A percentile compares a stretch with the other conserved stretches of the same genome.
Conservation (phyloP, 2,113 vertebrate genomes). For the Lepus europaeus region DNA sequence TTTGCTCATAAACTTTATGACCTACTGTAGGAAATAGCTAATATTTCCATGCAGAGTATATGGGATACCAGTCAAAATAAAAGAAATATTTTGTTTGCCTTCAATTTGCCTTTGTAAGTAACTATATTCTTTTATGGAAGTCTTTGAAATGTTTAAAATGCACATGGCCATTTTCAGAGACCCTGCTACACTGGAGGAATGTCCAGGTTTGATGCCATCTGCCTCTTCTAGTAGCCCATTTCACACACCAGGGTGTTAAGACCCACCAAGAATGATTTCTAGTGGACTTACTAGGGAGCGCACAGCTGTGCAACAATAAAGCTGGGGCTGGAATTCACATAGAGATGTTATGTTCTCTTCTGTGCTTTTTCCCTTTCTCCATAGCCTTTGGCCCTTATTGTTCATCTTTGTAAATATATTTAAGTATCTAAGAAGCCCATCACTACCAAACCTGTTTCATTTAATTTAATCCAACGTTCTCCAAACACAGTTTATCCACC, state of each 20-base stretch:
- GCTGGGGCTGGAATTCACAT: not conserved
- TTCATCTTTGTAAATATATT: slow-evolving; percentile 23
- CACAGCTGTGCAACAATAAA: not conserved
- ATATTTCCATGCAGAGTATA: not conserved
- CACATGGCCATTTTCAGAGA: not conserved
- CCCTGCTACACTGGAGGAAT: accelerated
- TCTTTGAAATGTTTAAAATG: not conserved
- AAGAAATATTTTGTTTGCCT: slow-evolving; percentile 2
- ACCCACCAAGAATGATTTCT: not conserved
- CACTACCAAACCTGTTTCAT: not conserved
- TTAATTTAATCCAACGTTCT: slow-evolving; percentile 45
- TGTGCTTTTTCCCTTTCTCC: not conserved
- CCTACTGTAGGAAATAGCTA: not conserved
- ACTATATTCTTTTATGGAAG: not conserved
- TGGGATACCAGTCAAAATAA: not conserved
- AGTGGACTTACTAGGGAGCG: not conserved
- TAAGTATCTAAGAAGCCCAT: slow-evolving; percentile 53
- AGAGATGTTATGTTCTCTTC: not conserved
- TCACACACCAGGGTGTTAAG: not conserved
- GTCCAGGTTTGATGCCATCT: not conserved
- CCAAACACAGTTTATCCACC: not conserved
- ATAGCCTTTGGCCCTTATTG: not conserved
- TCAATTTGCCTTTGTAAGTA: not conserved
- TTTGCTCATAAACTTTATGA: not conserved
- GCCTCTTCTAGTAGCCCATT: not conserved